phyloP scores from a whole-genome alignment of 2,113 vertebrate species.

The Notechis scutatus region DNA sequence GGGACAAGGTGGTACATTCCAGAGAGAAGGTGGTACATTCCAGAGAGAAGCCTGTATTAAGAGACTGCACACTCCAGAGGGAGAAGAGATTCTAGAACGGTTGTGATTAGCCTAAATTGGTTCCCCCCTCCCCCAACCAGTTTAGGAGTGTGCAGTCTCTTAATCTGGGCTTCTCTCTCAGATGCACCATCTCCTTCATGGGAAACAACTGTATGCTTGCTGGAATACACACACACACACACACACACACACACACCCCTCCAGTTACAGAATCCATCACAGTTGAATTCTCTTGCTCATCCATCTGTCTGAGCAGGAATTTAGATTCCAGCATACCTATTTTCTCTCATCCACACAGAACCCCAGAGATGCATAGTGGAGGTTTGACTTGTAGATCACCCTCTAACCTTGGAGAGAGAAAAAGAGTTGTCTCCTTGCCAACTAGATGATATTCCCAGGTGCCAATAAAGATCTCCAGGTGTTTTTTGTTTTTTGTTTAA shows the following conservation, averaged over 20 bases:
- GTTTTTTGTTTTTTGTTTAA: neutral
- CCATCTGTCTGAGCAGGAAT: neutral
- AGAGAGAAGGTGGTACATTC: neutral
- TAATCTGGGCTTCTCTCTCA: neutral
- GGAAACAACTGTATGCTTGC: neutral
- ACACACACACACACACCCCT: neutral
- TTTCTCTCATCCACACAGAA: neutral
- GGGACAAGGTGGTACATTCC: neutral
- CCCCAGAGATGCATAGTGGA: neutral
- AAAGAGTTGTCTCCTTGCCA: neutral
- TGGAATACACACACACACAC: neutral
- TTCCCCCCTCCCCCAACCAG: neutral
- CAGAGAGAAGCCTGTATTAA: neutral
- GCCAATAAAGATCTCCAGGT: neutral
- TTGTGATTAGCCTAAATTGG: neutral
- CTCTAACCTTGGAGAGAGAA: neutral
- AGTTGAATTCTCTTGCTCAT: neutral
- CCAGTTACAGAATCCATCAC: neutral
- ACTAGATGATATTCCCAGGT: neutral
- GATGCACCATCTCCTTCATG: neutral
- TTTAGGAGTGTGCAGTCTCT: neutral
- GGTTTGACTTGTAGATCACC: neutral
- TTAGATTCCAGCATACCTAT: neutral
- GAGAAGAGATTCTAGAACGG: neutral
- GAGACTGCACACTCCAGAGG: neutral